Percentiles rank a stretch among this genome's conserved stretches.
These are phyloP conservation scores for Epinephelus fuscoguttatus DNA, from an alignment of 2,113 vertebrate species.

Conservation along the genomic window DNA sequence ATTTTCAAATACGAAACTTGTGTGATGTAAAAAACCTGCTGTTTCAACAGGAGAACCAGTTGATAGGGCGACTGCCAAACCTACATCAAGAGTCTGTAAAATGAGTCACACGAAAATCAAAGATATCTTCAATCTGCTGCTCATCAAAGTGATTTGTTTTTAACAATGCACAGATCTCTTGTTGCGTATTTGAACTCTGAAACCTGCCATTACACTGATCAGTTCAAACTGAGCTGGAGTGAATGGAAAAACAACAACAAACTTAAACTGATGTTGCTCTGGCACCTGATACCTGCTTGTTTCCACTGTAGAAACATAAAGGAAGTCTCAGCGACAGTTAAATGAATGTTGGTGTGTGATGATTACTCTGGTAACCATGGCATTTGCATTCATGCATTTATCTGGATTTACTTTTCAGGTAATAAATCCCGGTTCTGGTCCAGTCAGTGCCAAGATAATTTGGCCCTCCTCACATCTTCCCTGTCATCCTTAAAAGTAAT, in stretches of 20 bases:
- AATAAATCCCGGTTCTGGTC: slow-evolving; percentile 46
- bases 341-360: slow-evolving; percentile 32
- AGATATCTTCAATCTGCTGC: slow-evolving; percentile 17
- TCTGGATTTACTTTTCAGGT: slow-evolving; percentile 19
- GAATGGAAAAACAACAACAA: slow-evolving; percentile 14
- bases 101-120: slow-evolving; percentile 9
- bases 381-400: slow-evolving; percentile 44
- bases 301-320: slow-evolving; percentile 23
- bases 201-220: not conserved
- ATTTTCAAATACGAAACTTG: not conserved
- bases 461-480: slow-evolving; percentile 15
- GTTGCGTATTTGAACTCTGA: slow-evolving; percentile 8
- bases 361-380: slow-evolving; percentile 41
- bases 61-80: not conserved
- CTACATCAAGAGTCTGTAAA: not conserved
- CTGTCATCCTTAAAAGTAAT: slow-evolving; percentile 26
- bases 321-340: slow-evolving; percentile 21
- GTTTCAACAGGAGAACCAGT: not conserved
- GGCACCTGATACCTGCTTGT: slow-evolving; percentile 38
- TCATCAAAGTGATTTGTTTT: not conserved
- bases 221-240: not conserved
- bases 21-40: not conserved
- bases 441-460: slow-evolving; percentile 35
- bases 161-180: not conserved
- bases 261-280: slow-evolving; percentile 13